Evolutionary conservation across 2,888 invertebrate genomes (phyloP), one percentile per base, ranked within the genome.

Genomic region (Hirtodrosophila trivittata): DNA sequence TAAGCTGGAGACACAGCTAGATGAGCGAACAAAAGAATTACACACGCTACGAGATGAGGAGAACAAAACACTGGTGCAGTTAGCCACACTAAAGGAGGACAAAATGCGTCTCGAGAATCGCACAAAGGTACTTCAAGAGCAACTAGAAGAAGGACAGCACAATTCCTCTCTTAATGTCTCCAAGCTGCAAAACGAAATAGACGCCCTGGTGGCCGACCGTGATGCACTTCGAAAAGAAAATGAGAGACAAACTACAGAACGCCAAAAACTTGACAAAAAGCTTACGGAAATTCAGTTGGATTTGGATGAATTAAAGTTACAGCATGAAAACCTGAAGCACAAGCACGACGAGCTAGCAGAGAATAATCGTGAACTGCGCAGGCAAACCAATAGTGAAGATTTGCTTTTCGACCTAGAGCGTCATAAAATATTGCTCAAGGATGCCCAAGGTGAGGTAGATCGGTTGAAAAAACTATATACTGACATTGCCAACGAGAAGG

Each of bases 401-500:
- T n/a, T n/a, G n/a, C n/a, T n/a, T n/a, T n/a, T n/a, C n/a, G 93
- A 93, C 38, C 77, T 93, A 54, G 93, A 93, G 70, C 90, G 92
- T 0, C 91, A 91, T 51, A 92, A 92, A 66, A 90, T 90, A 6
- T 90, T 92, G 33, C 88, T 93, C 0, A 92, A 92, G 43, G 92
- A 93, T 52, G 91, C 93, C 1, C 90, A 92, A 41, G 90, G 91
- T 12, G 93, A 93, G 69, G 92, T 92, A 33, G 91, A 92, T 1
- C 92, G 93, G 3, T 84, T 93, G 0, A 93, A 93, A 72, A 92
- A 89, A 16, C 84, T 93, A 4, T 93, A 92, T 59, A 91, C 91
- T 45, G 89, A 93, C 88, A 93, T 93, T 1, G 93, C 93, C 64
- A 92, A 92, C 64, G 91, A 92, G 4, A 93, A 94, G 42, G 94